These are phyloP conservation scores for Chondrilla cf. caribensis DNA, from an alignment of 37 sponge, comb jelly and placozoan species.

Conservation along the genomic window DNA sequence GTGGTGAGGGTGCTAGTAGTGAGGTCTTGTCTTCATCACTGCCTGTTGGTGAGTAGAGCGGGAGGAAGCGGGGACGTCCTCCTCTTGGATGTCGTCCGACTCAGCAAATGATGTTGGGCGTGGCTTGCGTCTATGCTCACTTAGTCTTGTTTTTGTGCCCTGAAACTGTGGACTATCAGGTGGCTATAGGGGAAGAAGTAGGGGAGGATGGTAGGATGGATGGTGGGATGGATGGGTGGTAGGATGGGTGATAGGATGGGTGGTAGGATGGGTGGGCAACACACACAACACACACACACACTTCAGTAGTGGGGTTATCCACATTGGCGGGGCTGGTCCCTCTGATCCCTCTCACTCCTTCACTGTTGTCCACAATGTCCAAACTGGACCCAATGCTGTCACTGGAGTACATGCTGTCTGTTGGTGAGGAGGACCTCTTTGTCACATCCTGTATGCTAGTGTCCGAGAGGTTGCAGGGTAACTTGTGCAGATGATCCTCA, in stretches of 20 bases:
- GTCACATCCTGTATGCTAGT: background rate
- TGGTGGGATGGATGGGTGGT: background rate
- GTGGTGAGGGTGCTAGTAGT: too few species aligned
- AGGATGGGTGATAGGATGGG: background rate
- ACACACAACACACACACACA: too few species aligned
- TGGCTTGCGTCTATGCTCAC: background rate
- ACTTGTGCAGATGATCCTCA: background rate
- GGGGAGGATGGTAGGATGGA: background rate
- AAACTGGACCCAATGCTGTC: constrained; percentile 19
- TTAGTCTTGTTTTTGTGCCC: background rate
- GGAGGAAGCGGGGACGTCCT: background rate
- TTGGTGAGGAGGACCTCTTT: background rate
- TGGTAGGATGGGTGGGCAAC: too few species aligned
- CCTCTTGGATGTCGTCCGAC: constrained; percentile 13
- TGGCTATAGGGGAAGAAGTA: background rate
- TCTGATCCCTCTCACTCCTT: background rate
- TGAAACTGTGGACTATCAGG: background rate
- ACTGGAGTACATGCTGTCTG: constrained; percentile 21
- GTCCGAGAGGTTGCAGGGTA: constrained; percentile 7
- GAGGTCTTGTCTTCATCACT: too few species aligned
- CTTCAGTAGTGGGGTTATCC: too few species aligned
- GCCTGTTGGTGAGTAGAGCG: too few species aligned
- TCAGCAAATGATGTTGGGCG: constrained; percentile 17
- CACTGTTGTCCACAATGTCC: background rate
- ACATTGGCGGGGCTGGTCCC: background rate